Percentiles rank a stretch among this genome's conserved stretches.
phyloP scores from a whole-genome alignment of 2,888 invertebrate genomes.

The Cataglyphis livida region DNA sequence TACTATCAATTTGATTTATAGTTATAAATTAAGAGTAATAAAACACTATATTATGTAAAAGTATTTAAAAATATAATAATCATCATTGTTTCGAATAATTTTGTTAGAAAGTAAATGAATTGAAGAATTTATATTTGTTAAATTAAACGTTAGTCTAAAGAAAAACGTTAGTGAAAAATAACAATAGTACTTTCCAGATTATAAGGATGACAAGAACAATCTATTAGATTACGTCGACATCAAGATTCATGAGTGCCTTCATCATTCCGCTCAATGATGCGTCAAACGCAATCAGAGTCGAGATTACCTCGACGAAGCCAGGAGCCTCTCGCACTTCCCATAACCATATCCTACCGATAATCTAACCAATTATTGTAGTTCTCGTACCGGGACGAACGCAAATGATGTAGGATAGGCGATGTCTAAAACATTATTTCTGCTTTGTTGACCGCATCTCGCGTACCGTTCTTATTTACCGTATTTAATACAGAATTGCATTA shows the following conservation, averaged over 20 bases:
- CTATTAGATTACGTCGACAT: slow-evolving; percentile 61
- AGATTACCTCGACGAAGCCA: slow-evolving; percentile 79
- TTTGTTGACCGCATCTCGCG: slow-evolving; percentile 63
- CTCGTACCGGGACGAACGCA: slow-evolving; percentile 64
- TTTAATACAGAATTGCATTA: slow-evolving; percentile 59
- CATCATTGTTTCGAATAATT: neutral
- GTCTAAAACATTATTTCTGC: slow-evolving; percentile 74
- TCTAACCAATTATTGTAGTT: slow-evolving; percentile 81
- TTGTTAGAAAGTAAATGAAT: neutral
- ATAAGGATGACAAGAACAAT: slow-evolving; percentile 64
- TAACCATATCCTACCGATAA: slow-evolving; percentile 81
- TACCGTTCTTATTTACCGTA: slow-evolving; percentile 56
- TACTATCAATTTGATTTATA: neutral
- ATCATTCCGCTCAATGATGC: slow-evolving; percentile 83
- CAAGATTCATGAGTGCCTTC: slow-evolving; percentile 75
- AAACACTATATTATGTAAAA: neutral
- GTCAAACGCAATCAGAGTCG: slow-evolving; percentile 82
- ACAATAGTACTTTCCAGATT: slow-evolving; percentile 58
- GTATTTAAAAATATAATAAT: neutral
- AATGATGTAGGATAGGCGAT: slow-evolving; percentile 57
- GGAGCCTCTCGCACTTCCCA: slow-evolving; percentile 78
- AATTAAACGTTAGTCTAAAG: neutral
- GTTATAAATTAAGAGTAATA: neutral
- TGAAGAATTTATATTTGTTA: neutral
- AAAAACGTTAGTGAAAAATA: slow-evolving; percentile 58